Base-by-base conservation (phyloP, 2,888 invertebrate species). In the Conchocele bisecta region DNA sequence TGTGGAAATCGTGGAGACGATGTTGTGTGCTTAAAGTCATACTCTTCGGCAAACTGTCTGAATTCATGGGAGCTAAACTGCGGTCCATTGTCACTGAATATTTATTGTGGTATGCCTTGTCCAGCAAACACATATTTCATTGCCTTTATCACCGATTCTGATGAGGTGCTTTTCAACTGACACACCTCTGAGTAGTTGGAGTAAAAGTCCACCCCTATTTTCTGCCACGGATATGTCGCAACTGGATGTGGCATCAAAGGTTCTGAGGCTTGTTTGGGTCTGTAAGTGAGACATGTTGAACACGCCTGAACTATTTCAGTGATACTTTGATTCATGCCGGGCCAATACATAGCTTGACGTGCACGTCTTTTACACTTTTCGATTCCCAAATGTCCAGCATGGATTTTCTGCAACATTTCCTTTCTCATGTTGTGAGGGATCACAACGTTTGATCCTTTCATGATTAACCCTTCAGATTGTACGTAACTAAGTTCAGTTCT, bases 341-440 rank as follows among this genome's bases (percentile, higher is more conserved):
- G 51, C 50, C 51, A 61, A 39, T 39, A 61, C 28, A 51, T 35
- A 11, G 41, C 51, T 17, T 51, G 22, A 3, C 51, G 26, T 48
- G n/a, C n/a, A n/a, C n/a, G n/a, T n/a, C n/a, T n/a, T n/a, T n/a
- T n/a, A n/a, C n/a, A n/a, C n/a, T n/a, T n/a, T n/a, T n/a, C n/a
- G n/a, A n/a, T n/a, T n/a, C n/a, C n/a, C n/a, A n/a, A n/a, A 24
- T 61, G 53, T 6, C 61, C 53, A n/a, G 44, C 46, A 20, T 64
- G 46, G 17, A 64, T 31, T 56, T 64, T 56, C 31, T 48, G 37
- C 35, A 65, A 28, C 65, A 65, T 58, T 2, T 65, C 54, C 29
- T 35, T 46, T 20, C 48, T 15, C 17, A 65, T 15, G 13, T 13
- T 46, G 28, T 37, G 37, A 11, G 65, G 65, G 17, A 58, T 48